These are phyloP conservation scores for Andrena fulva DNA, from an alignment of 2,888 invertebrate species.

Conservation along the genomic window DNA sequence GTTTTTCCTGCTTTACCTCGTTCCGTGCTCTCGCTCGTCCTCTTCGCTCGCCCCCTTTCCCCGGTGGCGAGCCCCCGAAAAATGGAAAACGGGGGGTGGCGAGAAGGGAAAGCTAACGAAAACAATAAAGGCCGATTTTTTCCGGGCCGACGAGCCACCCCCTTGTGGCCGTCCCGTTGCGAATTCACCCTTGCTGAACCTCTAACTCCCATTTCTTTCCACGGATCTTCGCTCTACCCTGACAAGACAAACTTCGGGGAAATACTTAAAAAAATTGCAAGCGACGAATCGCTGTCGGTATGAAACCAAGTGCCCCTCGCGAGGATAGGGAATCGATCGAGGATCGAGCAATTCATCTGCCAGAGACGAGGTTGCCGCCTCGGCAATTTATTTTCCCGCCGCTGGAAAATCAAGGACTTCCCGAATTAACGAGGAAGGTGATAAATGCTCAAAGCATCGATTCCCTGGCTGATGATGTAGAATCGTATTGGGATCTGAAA, in stretches of 20 bases:
- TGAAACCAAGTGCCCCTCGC: neutral
- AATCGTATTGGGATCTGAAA: conserved; percentile 46
- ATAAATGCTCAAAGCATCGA: conserved; percentile 49
- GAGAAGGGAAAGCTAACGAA: conserved; percentile 75
- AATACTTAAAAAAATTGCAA: neutral
- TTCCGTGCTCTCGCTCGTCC: conserved; percentile 44
- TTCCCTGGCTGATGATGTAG: conserved; percentile 31
- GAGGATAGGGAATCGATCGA: neutral
- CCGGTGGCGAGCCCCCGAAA: conserved; percentile 24
- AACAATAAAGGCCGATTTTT: conserved; percentile 83
- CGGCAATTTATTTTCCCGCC: conserved; percentile 26
- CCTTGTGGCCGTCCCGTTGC: conserved; percentile 33
- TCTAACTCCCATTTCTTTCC: conserved; percentile 15
- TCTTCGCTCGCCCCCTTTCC: conserved; percentile 53
- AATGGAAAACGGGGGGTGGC: conserved; percentile 44
- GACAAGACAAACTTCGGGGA: neutral
- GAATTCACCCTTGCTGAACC: conserved; percentile 25
- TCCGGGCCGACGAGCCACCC: conserved; percentile 72
- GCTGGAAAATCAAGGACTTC: conserved; percentile 40
- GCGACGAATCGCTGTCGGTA: neutral
- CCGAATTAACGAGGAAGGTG: conserved; percentile 46
- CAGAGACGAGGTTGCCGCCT: neutral
- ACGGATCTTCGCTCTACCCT: neutral
- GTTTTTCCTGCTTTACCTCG: conserved; percentile 52
- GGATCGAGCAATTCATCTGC: neutral